Evolutionary conservation across 2,113 vertebrate genomes (phyloP).

Genomic region (Varanus komodoensis): DNA sequence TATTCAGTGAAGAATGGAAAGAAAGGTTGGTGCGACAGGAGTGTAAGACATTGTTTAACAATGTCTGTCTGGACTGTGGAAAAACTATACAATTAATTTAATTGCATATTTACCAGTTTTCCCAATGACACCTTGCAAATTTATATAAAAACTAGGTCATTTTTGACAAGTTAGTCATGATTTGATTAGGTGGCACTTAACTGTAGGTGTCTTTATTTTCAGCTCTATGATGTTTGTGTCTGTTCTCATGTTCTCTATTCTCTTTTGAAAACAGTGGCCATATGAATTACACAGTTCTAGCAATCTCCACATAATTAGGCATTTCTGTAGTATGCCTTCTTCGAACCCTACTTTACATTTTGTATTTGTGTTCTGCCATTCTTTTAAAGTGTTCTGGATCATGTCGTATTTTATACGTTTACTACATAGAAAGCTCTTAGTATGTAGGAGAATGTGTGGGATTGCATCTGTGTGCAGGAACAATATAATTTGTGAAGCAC

Average conservation of each 20-base stretch:
- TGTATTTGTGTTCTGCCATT: not conserved
- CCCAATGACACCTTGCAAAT: constrained; percentile 16
- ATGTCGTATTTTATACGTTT: not conserved
- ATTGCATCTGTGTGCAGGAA: not conserved
- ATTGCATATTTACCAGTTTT: constrained; percentile 26
- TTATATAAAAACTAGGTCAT: not conserved
- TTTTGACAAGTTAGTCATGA: not conserved
- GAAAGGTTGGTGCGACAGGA: not conserved
- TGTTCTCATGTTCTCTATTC: not conserved
- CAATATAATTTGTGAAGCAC: not conserved
- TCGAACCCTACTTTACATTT: not conserved
- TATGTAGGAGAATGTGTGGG: not conserved
- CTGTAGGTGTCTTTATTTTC: not conserved
- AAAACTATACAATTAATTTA: constrained; percentile 19
- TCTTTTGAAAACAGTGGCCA: not conserved
- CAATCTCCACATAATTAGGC: not conserved
- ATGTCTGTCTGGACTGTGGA: constrained; percentile 31
- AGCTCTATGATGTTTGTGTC: not conserved
- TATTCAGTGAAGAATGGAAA: constrained; percentile 21
- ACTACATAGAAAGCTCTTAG: not conserved
- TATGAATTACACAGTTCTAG: not conserved
- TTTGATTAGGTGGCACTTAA: not conserved
- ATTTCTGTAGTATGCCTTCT: not conserved
- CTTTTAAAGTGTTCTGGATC: not conserved
- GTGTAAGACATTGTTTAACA: rapidly evolving